Evolutionary conservation across 2,888 invertebrate genomes (phyloP), one percentile per base, ranked within the genome.

Genomic region (Agrochola lota): DNA sequence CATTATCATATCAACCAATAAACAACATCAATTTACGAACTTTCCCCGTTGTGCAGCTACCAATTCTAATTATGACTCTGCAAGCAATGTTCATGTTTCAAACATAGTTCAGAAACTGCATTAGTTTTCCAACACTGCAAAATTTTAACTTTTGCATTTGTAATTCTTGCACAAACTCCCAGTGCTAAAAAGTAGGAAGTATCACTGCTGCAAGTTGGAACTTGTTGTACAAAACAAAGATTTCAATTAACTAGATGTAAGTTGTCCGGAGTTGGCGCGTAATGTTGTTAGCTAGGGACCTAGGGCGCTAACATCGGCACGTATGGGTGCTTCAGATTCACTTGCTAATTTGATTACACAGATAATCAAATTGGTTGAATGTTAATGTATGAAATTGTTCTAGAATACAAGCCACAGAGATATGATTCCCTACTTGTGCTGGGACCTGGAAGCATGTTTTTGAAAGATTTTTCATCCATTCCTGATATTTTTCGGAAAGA

Each of bases 191-290:
- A 78, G 73, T 78, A 74, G n/a, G n/a, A 4, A 69, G 26, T 55
- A 81, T 62, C 55, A 43, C 35, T 11, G 20, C 46, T 40, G n/a
- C 6, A 17, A 82, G 82, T 76, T 75, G n/a, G n/a, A 64, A 52
- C 49, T 78, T 43, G 74, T 73, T 78, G 66, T 35, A 52, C 78
- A 52, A 74, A 81, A 78, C 81, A 78, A 82, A 83, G 83, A 80
- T 82, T 82, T 82, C 63, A 69, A 80, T 80, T 77, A 78, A 23
- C 49, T 52, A 52, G 67, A 49, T 17, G 30, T 2, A 60, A 78
- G 52, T 78, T 52, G 15, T n/a, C 2, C 11, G 66, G 8, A 71
- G 78, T 78, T 64, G n/a, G 62, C 15, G 49, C 9, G 17, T 76
- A 59, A 64, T 43, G 9, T 35, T 52, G 55, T 75, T 75, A 75